Percentiles rank a stretch among this genome's conserved stretches.
Conservation (phyloP, 53 echinoderm and acorn worm species). For the Mesocentrotus franciscanus region DNA sequence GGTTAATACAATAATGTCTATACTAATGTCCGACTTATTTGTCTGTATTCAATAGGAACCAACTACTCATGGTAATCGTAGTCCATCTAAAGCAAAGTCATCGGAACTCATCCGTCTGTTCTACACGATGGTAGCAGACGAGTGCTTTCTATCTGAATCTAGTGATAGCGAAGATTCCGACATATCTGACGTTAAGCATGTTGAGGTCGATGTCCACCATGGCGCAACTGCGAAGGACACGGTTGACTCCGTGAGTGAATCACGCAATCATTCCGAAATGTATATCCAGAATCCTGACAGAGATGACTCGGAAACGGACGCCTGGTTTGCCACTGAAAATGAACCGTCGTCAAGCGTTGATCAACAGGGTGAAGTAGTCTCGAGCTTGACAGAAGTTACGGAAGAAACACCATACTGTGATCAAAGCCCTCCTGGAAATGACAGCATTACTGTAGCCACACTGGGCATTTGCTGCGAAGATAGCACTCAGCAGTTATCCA, state of each 20-base stretch:
- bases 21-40: no score
- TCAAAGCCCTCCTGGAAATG: not conserved
- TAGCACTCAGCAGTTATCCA: not conserved
- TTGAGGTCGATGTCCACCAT: not conserved
- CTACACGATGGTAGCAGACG: slow-evolving; percentile 22
- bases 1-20: not conserved
- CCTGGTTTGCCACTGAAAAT: not conserved
- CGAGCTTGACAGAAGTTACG: not conserved
- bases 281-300: not conserved
- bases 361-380: not conserved
- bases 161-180: slow-evolving; percentile 2
- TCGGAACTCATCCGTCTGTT: not conserved
- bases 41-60: not conserved
- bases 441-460: not conserved
- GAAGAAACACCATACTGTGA: not conserved
- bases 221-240: no score
- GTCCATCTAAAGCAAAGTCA: not conserved
- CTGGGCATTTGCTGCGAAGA: not conserved
- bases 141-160: not conserved
- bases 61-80: not conserved
- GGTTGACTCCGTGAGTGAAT: not conserved
- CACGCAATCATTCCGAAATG: not conserved
- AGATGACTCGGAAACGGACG: not conserved
- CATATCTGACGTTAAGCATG: not conserved
- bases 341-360: not conserved